phyloP scores from a whole-genome alignment of 2,113 vertebrate genomes.

The Ia io region DNA sequence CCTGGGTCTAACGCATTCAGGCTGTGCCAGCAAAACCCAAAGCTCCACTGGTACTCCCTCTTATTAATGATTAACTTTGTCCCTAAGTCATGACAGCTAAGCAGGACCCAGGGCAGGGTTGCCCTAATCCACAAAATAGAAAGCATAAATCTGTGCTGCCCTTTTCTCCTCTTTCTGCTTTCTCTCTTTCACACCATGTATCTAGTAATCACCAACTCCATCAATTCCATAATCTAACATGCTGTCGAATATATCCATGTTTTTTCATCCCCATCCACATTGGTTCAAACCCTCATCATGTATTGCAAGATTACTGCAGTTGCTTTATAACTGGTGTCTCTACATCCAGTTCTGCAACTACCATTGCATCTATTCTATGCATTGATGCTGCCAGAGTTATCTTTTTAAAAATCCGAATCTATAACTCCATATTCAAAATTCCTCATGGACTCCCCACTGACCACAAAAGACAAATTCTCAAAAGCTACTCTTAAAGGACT shows the following conservation, averaged over 20 bases:
- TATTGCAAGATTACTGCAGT: neutral
- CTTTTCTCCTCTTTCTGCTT: neutral
- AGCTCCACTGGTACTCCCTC: neutral
- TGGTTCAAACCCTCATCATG: neutral
- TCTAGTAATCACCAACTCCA: neutral
- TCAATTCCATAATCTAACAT: neutral
- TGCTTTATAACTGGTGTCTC: neutral
- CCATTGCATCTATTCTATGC: neutral
- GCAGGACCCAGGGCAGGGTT: neutral
- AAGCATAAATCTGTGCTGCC: neutral
- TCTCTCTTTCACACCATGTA: neutral
- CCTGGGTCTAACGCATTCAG: neutral
- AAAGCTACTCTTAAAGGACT: neutral
- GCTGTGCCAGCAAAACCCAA: neutral
- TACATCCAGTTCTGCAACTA: neutral
- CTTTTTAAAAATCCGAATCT: neutral
- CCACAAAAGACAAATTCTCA: neutral
- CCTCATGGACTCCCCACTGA: neutral
- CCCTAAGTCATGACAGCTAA: neutral
- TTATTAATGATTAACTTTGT: slow-evolving; percentile 22
- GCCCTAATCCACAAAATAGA: neutral
- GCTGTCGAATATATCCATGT: neutral
- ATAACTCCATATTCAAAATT: neutral
- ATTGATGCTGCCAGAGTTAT: neutral
- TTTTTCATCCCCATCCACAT: neutral